A percentile compares a stretch with the other conserved stretches of the same genome.
phyloP scores from a whole-genome alignment of 2,113 vertebrate genomes.

The Chamaea fasciata region DNA sequence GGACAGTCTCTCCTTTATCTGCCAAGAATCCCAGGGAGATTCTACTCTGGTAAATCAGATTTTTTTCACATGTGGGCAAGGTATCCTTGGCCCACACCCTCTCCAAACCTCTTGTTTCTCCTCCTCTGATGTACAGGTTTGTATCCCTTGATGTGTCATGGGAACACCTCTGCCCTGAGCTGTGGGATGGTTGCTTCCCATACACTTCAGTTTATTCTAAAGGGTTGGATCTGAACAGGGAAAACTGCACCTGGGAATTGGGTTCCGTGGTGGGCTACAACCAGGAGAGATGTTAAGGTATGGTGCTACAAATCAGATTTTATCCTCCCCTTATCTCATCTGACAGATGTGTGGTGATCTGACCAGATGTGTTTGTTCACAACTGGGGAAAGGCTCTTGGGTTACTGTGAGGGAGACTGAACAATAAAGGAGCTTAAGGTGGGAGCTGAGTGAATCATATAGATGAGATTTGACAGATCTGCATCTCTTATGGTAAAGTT shows the following conservation, averaged over 20 bases:
- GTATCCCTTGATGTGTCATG: background rate
- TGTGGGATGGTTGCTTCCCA: background rate
- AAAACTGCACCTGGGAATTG: accelerated
- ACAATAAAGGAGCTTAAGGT: background rate
- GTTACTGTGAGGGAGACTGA: background rate
- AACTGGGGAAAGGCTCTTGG: background rate
- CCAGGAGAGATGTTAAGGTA: background rate
- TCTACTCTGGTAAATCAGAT: background rate
- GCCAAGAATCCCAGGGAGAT: background rate
- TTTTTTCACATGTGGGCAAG: background rate
- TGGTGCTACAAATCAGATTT: background rate
- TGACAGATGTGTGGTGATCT: background rate
- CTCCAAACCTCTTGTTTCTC: background rate
- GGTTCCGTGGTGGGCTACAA: accelerated
- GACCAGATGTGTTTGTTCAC: background rate
- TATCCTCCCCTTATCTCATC: background rate
- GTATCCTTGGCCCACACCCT: background rate
- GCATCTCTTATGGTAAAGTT: background rate
- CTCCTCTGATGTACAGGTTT: background rate
- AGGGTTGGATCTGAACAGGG: background rate
- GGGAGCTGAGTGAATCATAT: background rate
- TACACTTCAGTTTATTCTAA: accelerated
- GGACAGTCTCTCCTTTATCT: background rate
- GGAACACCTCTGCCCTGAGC: background rate
- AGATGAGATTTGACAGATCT: background rate